Evolutionary conservation across 2,797 vertebrate genomes (phyloP).

Genomic region (Coracias cyanogaster): DNA sequence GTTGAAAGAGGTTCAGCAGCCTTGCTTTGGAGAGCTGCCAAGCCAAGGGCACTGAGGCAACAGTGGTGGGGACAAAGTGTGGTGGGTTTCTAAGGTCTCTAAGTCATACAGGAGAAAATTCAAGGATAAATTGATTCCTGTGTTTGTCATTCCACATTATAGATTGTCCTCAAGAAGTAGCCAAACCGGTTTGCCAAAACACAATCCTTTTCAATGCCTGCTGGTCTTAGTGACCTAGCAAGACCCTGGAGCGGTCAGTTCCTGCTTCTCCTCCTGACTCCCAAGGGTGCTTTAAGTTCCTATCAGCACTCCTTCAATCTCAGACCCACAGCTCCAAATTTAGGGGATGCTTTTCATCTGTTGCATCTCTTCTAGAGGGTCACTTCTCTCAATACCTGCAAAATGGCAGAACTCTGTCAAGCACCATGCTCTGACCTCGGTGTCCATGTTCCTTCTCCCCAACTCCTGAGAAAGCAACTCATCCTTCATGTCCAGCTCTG

Average conservation of each 20-base stretch:
- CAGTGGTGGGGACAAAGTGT: neutral
- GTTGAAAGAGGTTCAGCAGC: neutral
- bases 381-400: neutral
- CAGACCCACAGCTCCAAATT: neutral
- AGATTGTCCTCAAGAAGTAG: neutral
- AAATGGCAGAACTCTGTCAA: neutral
- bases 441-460: neutral
- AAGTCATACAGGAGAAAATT: neutral
- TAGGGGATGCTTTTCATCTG: neutral
- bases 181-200: neutral
- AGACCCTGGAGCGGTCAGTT: neutral
- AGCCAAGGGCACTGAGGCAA: neutral
- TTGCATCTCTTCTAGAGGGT: neutral
- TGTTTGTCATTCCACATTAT: neutral
- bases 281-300: neutral
- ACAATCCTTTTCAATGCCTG: neutral
- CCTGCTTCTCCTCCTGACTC: neutral
- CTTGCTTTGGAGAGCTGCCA: neutral
- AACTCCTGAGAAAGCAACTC: neutral
- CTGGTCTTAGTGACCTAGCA: neutral
- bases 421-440: neutral
- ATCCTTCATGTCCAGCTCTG: neutral
- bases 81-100: neutral
- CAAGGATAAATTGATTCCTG: neutral
- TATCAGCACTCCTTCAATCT: accelerated